phyloP scores from a whole-genome alignment of 2,797 vertebrate species.

The Nyctalus aviator region DNA sequence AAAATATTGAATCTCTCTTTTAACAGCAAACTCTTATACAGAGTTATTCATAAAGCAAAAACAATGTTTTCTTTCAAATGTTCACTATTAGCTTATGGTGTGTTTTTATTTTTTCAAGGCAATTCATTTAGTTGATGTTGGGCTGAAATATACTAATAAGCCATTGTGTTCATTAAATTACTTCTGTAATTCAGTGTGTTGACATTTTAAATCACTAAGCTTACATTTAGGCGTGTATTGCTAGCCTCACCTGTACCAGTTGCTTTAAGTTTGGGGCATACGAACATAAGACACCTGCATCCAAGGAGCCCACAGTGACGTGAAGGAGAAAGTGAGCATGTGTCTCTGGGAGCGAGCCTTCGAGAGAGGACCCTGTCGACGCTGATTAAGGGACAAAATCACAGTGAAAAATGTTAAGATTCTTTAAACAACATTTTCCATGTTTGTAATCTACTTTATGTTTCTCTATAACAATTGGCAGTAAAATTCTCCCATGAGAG shows the following conservation, averaged over 20 bases:
- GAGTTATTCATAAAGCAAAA: constrained; percentile 47
- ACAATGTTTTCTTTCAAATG: constrained; percentile 29
- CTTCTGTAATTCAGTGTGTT: constrained; percentile 30
- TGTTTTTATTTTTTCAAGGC: constrained; percentile 41
- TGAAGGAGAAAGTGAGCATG: background rate
- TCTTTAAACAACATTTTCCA: background rate
- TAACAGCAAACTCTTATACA: constrained; percentile 9
- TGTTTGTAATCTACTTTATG: background rate
- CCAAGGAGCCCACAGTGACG: background rate
- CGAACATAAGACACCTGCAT: background rate
- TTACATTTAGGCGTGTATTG: background rate
- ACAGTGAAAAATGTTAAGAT: background rate
- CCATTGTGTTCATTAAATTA: constrained; percentile 24
- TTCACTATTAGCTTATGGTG: constrained; percentile 44
- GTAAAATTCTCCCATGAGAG: constrained; percentile 18
- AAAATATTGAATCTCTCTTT: background rate
- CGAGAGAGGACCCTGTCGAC: background rate
- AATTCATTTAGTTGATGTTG: constrained; percentile 57
- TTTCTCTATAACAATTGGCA: constrained; percentile 30
- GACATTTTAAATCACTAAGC: constrained; percentile 46
- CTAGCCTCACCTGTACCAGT: background rate
- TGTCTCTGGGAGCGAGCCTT: background rate
- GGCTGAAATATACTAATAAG: constrained; percentile 37
- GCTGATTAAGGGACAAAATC: constrained; percentile 23
- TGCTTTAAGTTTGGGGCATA: constrained; percentile 31